Base-by-base conservation (phyloP, 2,888 invertebrate species). In the Heteromyza rotundicornis region DNA sequence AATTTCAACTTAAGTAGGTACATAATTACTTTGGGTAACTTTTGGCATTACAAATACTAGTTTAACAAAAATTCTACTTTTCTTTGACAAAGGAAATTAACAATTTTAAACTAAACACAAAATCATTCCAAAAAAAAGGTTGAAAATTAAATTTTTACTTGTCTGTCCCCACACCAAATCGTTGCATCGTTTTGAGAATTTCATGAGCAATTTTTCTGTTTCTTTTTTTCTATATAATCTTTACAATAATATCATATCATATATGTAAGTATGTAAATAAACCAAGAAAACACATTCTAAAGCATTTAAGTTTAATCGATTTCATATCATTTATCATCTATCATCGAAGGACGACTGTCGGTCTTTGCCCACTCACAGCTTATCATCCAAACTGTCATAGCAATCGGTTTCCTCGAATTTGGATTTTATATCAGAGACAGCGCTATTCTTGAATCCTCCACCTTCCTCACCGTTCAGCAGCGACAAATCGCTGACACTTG, bases 381-480 rank as follows among this genome's bases (percentile, higher is more conserved):
- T 81, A 57, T 80, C 81, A 57, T 81, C 80, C 14, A 81, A 70
- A 63, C 81, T 81, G 65, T 81, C 81, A 57, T 80, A 80, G 54
- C 77, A 71, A 50, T 75, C 71, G 22, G 65, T 67, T 57, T n/a
- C n/a, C n/a, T 71, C 74, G n/a, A 63, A 60, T 62, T 67, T 65
- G 5, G 62, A 56, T 17, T 65, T 68, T 36, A 61, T 62, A 20
- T 27, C 27, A 27, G 27, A 5, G 5, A n/a, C 12, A 32, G 32
- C 32, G 32, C 32, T n/a, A n/a, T n/a, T n/a, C n/a, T n/a, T n/a
- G n/a, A n/a, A n/a, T n/a, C n/a, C n/a, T 40, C 40, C 12, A 3
- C 24, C 14, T 14, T 10, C 23, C 49, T 60, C 57, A 57, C 68
- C 66, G 32, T 66, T 64, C 22, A 64, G 63, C 52, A 64, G 64